Evolutionary conservation across 2,113 vertebrate genomes (phyloP), one percentile per base, ranked within the genome.

Genomic region (Perognathus longimembris): DNA sequence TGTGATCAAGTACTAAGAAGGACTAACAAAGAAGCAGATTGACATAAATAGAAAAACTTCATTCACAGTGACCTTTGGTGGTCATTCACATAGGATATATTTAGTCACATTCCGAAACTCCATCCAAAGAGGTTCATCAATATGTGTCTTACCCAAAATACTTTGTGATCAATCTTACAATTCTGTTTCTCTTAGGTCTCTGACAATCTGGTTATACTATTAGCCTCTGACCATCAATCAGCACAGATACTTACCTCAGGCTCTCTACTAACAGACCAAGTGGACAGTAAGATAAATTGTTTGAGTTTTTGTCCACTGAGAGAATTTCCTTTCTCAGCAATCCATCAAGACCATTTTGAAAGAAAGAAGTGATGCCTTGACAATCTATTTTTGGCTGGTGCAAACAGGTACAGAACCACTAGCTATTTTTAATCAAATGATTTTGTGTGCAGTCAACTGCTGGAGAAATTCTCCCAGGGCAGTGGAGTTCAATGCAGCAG

Each of bases 141-240:
- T 88, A 73, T 36, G 54, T 78, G 42, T 79, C 87, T 71, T 66
- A 73, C 30, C 28, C 10, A 36, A 82, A 88, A 73, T 28, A 71
- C 32, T 91, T 76, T 54, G 71, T 75, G 34, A 78, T 95, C 59
- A 78, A 10, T 85, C 90, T 89, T 91, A 89, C 0, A 94, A 78
- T 70, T 95, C 40, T 76, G 11, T 73, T 76, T 83, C 91, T 74
- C 85, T 88, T 90, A 88, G 28, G 32, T 57, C 36, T 40, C 54
- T 76, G 66, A 83, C 79, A 82, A 96, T 95, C 82, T 88, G 50
- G 81, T 82, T 93, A 81, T 40, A 80, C 24, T 75, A 94, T 88
- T 93, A 95, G 76, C 75, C 64, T 88, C 3, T 36, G 67, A 34
- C 70, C 82, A 90, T 92, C 45, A 28, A 71, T 93, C 85, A 76